phyloP scores from a whole-genome alignment of 2,888 invertebrate genomes.

The Lasioglossum oenotherae region DNA sequence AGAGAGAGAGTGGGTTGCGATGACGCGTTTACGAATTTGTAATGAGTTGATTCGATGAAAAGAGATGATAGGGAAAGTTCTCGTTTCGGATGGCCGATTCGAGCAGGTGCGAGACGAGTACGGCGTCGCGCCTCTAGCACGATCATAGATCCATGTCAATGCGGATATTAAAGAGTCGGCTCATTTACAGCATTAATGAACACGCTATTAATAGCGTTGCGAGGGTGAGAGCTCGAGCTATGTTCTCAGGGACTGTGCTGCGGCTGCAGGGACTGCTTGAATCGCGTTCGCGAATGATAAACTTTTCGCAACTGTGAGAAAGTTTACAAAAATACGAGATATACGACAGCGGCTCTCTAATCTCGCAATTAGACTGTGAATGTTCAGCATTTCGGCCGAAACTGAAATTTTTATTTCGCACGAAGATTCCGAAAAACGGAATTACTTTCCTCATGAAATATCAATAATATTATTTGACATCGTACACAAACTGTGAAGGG shows the following conservation, averaged over 20 bases:
- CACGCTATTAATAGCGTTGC: conserved; percentile 80
- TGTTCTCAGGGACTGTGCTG: conserved; percentile 20
- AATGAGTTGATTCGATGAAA: background rate
- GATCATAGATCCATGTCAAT: conserved; percentile 63
- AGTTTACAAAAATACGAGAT: background rate
- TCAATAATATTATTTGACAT: background rate
- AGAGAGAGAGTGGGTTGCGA: background rate
- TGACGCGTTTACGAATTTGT: background rate
- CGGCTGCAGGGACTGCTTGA: conserved; percentile 9
- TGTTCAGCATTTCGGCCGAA: background rate
- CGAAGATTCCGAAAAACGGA: too few species aligned
- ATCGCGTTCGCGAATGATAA: conserved; percentile 28
- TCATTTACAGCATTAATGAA: conserved; percentile 84
- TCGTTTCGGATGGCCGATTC: conserved; percentile 30
- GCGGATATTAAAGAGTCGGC: conserved; percentile 83
- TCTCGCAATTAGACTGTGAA: background rate
- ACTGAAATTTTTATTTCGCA: background rate
- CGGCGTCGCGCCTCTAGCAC: conserved; percentile 22
- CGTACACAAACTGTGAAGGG: background rate
- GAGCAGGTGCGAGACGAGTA: conserved; percentile 43
- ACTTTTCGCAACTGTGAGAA: background rate
- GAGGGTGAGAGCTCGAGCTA: conserved; percentile 57
- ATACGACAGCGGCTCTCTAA: background rate
- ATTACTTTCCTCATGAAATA: background rate
- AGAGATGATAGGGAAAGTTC: background rate